Conservation (phyloP, 2,113 vertebrate species). For the Ameiurus melas region DNA sequence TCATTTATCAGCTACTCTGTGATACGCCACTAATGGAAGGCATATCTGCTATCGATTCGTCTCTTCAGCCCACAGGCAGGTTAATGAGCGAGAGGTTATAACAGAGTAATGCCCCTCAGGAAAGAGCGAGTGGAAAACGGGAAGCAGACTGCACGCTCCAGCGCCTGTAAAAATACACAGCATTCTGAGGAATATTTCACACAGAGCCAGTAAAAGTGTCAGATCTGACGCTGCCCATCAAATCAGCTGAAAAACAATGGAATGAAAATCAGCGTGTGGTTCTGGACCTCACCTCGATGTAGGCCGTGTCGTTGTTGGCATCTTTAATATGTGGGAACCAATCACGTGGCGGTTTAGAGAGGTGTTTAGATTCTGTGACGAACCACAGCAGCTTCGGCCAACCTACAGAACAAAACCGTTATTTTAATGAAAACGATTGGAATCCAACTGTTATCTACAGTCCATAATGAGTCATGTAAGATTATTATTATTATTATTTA, state of each 20-base stretch:
- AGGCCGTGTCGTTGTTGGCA: constrained; percentile 96
- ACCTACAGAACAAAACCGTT: constrained; percentile 66
- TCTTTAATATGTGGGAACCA: constrained; percentile 99
- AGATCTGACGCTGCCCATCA: not conserved
- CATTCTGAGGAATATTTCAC: not conserved
- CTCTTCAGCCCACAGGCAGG: not conserved
- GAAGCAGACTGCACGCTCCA: not conserved
- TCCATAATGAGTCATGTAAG: not conserved
- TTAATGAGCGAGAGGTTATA: constrained; percentile 13
- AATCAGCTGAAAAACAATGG: not conserved
- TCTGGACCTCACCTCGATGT: constrained; percentile 84
- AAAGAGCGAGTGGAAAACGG: not conserved
- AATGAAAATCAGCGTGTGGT: not conserved
- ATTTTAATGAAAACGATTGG: not conserved
- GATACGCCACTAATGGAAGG: constrained; percentile 45
- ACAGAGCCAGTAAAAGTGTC: not conserved
- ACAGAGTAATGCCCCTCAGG: constrained; percentile 14
- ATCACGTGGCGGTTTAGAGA: constrained; percentile 94
- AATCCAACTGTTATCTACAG: not conserved
- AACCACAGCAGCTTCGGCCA: constrained; percentile 99
- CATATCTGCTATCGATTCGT: constrained; percentile 39
- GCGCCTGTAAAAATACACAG: not conserved
- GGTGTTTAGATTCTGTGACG: constrained; percentile 96
- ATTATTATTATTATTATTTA: not conserved
- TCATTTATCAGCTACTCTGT: constrained; percentile 43